Evolutionary conservation across 2,113 vertebrate genomes (phyloP).

Genomic region (Alethe castanea): DNA sequence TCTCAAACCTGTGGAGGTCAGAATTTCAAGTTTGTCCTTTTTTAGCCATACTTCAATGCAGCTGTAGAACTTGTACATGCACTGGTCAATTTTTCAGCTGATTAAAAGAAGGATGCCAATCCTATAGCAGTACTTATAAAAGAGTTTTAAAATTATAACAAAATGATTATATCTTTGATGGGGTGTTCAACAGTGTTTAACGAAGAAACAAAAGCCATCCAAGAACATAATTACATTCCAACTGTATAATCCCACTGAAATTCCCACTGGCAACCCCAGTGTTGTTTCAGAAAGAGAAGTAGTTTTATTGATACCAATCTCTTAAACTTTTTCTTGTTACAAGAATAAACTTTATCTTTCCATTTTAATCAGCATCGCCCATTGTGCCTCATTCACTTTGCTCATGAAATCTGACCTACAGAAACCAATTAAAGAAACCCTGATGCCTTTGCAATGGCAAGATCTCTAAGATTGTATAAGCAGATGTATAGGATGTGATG

Average conservation of each 20-base stretch:
- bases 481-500: not conserved
- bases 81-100: not conserved
- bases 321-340: not conserved
- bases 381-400: not conserved
- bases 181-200: not conserved
- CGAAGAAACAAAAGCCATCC: not conserved
- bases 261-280: not conserved
- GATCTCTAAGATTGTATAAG: not conserved
- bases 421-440: not conserved
- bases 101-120: not conserved
- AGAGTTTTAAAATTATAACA: not conserved
- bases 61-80: not conserved
- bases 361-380: not conserved
- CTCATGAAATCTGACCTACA: not conserved
- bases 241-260: not conserved
- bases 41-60: not conserved
- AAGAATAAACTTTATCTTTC: not conserved
- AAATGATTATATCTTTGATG: not conserved
- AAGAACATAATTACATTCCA: not conserved
- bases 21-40: not conserved
- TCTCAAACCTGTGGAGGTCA: not conserved
- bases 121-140: not conserved
- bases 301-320: not conserved
- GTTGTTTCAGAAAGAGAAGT: not conserved
- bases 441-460: not conserved